These are phyloP conservation scores for Zoanthus solanderi DNA, from an alignment of 92 coral and sea anemone species.

Conservation along the genomic window DNA sequence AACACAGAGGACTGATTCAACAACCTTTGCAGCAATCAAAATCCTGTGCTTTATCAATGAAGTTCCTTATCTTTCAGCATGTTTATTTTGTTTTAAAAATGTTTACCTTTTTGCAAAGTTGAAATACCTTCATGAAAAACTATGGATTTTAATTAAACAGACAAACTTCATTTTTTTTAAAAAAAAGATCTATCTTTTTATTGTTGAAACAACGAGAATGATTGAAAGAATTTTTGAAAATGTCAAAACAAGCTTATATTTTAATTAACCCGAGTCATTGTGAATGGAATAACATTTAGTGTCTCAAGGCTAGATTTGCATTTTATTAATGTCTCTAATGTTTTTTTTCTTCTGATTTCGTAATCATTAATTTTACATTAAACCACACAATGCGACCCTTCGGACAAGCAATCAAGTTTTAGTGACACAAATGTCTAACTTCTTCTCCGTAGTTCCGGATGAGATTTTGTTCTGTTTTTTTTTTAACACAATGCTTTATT, in stretches of 20 bases:
- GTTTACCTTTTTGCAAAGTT: background rate
- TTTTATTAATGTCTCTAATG: background rate
- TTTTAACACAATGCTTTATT: slow-evolving; percentile 30
- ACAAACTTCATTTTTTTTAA: background rate
- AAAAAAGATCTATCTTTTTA: background rate
- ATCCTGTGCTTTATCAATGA: background rate
- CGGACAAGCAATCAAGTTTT: slow-evolving; percentile 27
- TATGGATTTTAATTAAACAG: background rate
- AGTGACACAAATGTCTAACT: slow-evolving; percentile 2
- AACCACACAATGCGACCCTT: background rate
- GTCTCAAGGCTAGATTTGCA: background rate
- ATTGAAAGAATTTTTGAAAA: background rate
- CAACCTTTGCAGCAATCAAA: no score
- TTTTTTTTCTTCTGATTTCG: background rate
- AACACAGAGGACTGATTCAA: no score
- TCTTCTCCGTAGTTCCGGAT: slow-evolving; percentile 14
- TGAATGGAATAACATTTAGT: background rate
- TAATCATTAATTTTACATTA: slow-evolving; percentile 40
- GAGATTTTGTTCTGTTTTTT: slow-evolving; percentile 33
- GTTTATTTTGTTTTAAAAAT: background rate
- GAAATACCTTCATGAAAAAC: background rate
- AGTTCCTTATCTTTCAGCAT: slow-evolving; percentile 1
- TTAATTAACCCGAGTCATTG: background rate
- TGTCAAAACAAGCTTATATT: background rate
- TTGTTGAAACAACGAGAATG: background rate